phyloP scores from a whole-genome alignment of 2,888 invertebrate species.

The Trissolcus brochymenae region DNA sequence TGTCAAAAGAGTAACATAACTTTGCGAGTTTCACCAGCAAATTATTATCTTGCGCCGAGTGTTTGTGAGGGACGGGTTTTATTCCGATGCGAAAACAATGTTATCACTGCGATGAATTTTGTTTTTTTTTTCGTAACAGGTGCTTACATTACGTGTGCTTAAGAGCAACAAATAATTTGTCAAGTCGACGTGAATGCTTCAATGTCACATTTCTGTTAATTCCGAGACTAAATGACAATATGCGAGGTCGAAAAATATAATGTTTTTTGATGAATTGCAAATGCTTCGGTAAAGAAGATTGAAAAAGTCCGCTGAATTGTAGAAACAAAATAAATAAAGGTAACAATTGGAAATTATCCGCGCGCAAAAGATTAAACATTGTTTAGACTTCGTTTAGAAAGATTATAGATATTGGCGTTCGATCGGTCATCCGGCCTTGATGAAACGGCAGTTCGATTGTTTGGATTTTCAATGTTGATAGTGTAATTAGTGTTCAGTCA shows the following conservation, averaged over 20 bases:
- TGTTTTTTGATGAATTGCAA: too few species aligned
- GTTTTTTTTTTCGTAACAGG: too few species aligned
- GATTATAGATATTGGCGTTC: background rate
- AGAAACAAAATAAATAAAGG: background rate
- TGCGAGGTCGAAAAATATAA: too few species aligned
- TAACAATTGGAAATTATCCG: background rate
- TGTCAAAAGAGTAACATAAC: background rate
- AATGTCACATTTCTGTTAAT: too few species aligned
- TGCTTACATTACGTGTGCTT: too few species aligned
- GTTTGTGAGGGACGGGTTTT: background rate
- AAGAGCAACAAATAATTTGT: too few species aligned
- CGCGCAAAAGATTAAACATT: background rate
- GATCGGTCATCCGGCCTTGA: slow-evolving; percentile 12
- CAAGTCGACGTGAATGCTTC: too few species aligned
- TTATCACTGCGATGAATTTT: too few species aligned
- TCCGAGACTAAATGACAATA: too few species aligned
- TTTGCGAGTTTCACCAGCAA: slow-evolving; percentile 7
- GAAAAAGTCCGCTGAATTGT: background rate
- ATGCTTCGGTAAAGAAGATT: too few species aligned
- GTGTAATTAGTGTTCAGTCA: slow-evolving; percentile 44
- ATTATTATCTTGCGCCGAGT: slow-evolving; percentile 7
- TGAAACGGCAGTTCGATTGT: slow-evolving; percentile 30
- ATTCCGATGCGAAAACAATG: background rate
- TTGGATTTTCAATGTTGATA: slow-evolving; percentile 37
- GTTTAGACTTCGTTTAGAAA: too few species aligned